Base-by-base conservation (phyloP, 2,113 vertebrate genomes). In the Caracal caracal region DNA sequence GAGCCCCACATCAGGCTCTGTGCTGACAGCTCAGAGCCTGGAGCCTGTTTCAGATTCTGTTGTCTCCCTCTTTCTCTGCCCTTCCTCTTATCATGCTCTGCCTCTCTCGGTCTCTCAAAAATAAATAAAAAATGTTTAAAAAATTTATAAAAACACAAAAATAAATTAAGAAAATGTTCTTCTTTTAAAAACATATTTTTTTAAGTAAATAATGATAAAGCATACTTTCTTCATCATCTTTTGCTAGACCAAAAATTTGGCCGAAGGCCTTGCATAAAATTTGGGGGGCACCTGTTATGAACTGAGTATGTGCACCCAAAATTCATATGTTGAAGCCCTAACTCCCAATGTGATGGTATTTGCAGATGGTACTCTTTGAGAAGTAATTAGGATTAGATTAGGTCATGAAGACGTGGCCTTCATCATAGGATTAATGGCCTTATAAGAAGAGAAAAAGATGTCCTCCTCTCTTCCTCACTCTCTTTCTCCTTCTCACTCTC, bases 121-220 rank as follows among this genome's bases (percentile, higher is more conserved):
- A 56, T 56, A 56, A 56, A 56, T 56, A 3, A 59, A 24, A 59
- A 59, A 59, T 8, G 8, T 59, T 59, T 1, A 59, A 59, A 59
- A 59, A 20, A 59, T 22, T 59, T 59, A 59, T 59, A 24, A 22
- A 59, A 56, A 80, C 79, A 61, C 28, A 59, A 6, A 79, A 86
- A 53, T 35, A 63, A 68, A 76, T 10, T 17, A 88, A 90, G 30
- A 80, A 82, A 95, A n/a, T 35, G 1, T 70, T 91, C 3, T 9
- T 26, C 78, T 90, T 89, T n/a, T 47, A 71, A 68, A 37, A 68
- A 43, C 10, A 59, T 43, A 17, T 85, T 79, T 59, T 80, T 89
- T 86, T 35, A 53, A 66, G 28, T 59, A 85, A 90, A 35, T 47
- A 71, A 78, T 73, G 26, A 22, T 6, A 83, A 24, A 65, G 8